Percentiles rank a stretch among this genome's conserved stretches.
These are phyloP conservation scores for Nyctibius grandis DNA, from an alignment of 2,797 vertebrate species.

Conservation along the genomic window DNA sequence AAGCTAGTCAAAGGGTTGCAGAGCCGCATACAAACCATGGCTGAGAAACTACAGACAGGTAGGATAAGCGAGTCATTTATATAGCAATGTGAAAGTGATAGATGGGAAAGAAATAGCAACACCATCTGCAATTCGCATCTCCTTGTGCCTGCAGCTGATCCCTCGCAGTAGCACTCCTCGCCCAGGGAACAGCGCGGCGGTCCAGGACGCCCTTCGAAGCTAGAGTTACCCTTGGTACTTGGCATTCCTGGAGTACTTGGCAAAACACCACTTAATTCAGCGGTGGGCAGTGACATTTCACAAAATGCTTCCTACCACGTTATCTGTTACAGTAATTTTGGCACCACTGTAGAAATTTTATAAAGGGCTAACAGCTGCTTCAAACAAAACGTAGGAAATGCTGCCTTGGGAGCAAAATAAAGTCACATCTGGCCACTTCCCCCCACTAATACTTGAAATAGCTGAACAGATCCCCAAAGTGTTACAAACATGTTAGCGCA, in stretches of 20 bases:
- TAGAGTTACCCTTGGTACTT: fast-evolving
- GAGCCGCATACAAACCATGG: constrained; percentile 17
- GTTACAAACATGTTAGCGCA: constrained; percentile 57
- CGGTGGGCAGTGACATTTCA: background rate
- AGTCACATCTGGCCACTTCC: background rate
- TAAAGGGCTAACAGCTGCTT: background rate
- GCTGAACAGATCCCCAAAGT: constrained; percentile 9
- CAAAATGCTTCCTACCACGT: background rate
- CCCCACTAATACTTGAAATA: background rate
- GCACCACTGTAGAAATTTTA: background rate
- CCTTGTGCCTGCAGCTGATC: background rate
- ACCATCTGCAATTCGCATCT: background rate
- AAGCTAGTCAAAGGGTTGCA: constrained; percentile 23
- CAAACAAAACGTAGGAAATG: background rate
- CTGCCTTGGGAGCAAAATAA: background rate
- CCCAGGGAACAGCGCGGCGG: background rate
- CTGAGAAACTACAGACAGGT: background rate
- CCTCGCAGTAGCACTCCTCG: background rate
- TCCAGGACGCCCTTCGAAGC: background rate
- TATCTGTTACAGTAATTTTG: background rate
- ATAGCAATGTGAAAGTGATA: background rate
- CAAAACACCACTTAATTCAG: background rate
- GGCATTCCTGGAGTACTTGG: background rate
- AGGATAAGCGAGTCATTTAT: background rate
- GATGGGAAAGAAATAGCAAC: background rate